These are phyloP conservation scores for Plumapathes pennacea DNA, from an alignment of 92 coral and sea anemone genomes.

Conservation along the genomic window DNA sequence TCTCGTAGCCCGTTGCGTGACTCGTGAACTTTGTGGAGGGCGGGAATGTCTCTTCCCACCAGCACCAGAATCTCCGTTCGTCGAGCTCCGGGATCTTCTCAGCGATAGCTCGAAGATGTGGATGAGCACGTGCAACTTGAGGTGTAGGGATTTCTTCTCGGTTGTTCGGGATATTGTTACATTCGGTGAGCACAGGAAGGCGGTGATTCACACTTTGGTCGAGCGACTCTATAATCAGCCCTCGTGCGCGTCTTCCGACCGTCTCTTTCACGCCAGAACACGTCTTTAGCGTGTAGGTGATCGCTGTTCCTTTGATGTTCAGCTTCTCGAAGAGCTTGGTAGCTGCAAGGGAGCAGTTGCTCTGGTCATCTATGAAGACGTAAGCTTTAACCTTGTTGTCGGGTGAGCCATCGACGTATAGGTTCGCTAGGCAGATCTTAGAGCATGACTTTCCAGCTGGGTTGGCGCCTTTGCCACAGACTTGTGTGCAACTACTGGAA, in stretches of 20 bases:
- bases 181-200: conserved; percentile 13
- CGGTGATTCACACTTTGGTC: conserved; percentile 15
- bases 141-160: conserved; percentile 30
- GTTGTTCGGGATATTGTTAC: conserved; percentile 21
- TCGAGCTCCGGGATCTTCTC: conserved; percentile 22
- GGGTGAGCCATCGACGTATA: neutral
- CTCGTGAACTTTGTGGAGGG: conserved; percentile 55
- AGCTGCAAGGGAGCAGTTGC: conserved; percentile 22
- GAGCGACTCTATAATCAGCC: conserved; percentile 24
- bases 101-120: conserved; percentile 20
- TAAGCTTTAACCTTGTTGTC: conserved; percentile 3
- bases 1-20: conserved; percentile 39
- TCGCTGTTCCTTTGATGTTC: conserved; percentile 2
- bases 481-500: conserved; percentile 12
- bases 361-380: conserved; percentile 17
- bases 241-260: conserved; percentile 8
- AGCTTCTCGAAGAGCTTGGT: conserved; percentile 5
- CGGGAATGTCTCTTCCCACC: conserved; percentile 41
- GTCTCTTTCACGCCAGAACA: neutral
- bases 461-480: conserved; percentile 1
- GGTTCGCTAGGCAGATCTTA: conserved; percentile 29
- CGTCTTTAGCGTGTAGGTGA: conserved; percentile 13
- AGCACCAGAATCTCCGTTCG: conserved; percentile 46
- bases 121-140: conserved; percentile 22
- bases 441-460: conserved; percentile 17